phyloP scores from a whole-genome alignment of 1,140 invertebrate genomes.

The Apocrypta bakeri region DNA sequence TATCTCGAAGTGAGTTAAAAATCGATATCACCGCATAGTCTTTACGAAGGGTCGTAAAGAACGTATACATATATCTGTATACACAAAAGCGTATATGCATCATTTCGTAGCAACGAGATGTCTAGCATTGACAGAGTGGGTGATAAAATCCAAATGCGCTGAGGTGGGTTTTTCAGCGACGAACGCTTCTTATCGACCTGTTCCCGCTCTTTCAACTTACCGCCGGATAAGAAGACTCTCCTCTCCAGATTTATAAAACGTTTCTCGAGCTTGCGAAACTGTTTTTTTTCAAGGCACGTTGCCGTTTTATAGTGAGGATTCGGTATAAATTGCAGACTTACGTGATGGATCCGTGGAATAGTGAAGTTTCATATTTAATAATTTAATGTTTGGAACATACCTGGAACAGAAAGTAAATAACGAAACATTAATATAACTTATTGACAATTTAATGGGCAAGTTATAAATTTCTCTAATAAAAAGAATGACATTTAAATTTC shows the following conservation, averaged over 20 bases:
- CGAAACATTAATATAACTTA: neutral
- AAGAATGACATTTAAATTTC: too few relatives aligned
- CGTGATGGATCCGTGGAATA: too few relatives aligned
- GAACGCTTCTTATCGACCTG: neutral
- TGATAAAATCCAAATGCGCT: conserved; percentile 15
- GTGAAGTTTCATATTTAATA: too few relatives aligned
- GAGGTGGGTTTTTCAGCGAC: neutral
- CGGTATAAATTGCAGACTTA: too few relatives aligned
- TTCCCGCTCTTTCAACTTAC: neutral
- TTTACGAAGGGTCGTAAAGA: neutral
- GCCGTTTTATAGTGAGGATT: too few relatives aligned
- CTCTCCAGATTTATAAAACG: neutral
- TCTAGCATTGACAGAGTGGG: neutral
- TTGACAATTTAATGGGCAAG: too few relatives aligned
- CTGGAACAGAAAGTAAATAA: conserved; percentile 3
- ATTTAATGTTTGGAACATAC: too few relatives aligned
- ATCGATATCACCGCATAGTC: neutral
- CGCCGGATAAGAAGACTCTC: neutral
- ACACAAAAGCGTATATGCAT: too few relatives aligned
- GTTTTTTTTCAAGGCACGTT: too few relatives aligned
- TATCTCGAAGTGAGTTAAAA: neutral
- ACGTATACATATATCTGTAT: neutral
- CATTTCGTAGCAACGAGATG: neutral
- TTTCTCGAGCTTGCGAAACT: too few relatives aligned
- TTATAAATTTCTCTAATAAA: too few relatives aligned